Percentiles rank a stretch among this genome's conserved stretches.
phyloP scores from a whole-genome alignment of 2,888 invertebrate species.

The Lysandra bellargus region DNA sequence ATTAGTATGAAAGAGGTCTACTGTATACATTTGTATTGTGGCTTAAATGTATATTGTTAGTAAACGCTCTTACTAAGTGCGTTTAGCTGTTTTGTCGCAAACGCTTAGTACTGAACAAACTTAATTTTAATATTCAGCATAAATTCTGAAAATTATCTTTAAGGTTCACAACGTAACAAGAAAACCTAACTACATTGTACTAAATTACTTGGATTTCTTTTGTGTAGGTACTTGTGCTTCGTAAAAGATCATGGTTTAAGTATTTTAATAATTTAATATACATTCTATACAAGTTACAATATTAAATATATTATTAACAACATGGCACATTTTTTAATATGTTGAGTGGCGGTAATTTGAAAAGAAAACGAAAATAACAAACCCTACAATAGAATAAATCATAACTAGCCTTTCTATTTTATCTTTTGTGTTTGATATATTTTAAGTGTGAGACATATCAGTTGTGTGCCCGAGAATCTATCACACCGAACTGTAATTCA shows the following conservation, averaged over 20 bases:
- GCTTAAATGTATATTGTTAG: constrained; percentile 6
- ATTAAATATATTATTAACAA: no score
- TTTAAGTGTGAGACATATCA: constrained; percentile 38
- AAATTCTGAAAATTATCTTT: constrained; percentile 2
- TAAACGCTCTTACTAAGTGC: constrained; percentile 20
- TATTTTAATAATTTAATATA: no score
- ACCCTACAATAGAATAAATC: constrained; percentile 26
- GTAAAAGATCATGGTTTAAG: no score
- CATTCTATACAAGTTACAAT: no score
- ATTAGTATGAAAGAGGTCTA: background rate
- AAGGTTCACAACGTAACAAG: background rate
- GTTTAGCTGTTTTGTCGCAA: constrained; percentile 24
- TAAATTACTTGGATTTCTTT: background rate
- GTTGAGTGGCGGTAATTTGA: background rate
- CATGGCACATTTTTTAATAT: no score
- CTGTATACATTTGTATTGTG: background rate
- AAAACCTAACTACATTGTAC: background rate
- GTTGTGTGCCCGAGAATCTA: constrained; percentile 31
- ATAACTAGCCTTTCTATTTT: constrained; percentile 25
- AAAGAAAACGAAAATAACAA: constrained; percentile 18
- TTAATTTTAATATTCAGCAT: background rate
- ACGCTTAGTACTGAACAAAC: constrained; percentile 3
- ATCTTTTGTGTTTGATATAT: constrained; percentile 38
- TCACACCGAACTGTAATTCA: constrained; percentile 50
- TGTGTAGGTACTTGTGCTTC: background rate